Conservation (phyloP, 2,113 vertebrate species). For the Oreochromis aureus region DNA sequence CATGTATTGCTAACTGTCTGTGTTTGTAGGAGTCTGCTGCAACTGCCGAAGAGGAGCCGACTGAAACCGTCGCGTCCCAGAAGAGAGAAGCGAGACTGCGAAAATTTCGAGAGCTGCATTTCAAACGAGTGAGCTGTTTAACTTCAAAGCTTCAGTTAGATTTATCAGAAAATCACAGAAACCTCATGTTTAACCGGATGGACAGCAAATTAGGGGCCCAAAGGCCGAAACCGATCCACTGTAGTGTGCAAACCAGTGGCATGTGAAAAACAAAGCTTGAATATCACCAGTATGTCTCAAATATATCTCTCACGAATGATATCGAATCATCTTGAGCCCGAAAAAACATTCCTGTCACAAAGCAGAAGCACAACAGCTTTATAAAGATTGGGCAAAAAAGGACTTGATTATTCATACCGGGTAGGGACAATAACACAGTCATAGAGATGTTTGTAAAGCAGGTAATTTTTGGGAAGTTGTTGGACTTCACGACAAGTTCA, state of each 20-base stretch:
- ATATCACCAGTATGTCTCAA: background rate
- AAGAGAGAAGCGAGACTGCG: slow-evolving; percentile 83
- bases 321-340: background rate
- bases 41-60: slow-evolving; percentile 15
- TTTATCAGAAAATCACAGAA: background rate
- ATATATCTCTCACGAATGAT: background rate
- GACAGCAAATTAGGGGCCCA: rapidly evolving
- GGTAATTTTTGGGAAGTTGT: rapidly evolving
- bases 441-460: background rate
- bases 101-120: slow-evolving; percentile 88
- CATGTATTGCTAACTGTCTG: background rate
- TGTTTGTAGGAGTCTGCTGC: slow-evolving; percentile 13
- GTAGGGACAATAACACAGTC: rapidly evolving
- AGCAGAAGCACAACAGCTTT: background rate
- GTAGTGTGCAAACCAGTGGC: background rate
- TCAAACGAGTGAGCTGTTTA: slow-evolving; percentile 79
- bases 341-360: background rate
- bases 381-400: background rate
- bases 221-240: background rate
- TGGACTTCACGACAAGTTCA: background rate
- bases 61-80: slow-evolving; percentile 45
- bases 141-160: background rate
- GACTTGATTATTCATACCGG: background rate
- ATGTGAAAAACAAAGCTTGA: background rate
- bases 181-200: background rate